Percentiles rank a stretch among this genome's conserved stretches.
Conservation (phyloP, 2,113 vertebrate genomes). For the Gallinago jamesoni region DNA sequence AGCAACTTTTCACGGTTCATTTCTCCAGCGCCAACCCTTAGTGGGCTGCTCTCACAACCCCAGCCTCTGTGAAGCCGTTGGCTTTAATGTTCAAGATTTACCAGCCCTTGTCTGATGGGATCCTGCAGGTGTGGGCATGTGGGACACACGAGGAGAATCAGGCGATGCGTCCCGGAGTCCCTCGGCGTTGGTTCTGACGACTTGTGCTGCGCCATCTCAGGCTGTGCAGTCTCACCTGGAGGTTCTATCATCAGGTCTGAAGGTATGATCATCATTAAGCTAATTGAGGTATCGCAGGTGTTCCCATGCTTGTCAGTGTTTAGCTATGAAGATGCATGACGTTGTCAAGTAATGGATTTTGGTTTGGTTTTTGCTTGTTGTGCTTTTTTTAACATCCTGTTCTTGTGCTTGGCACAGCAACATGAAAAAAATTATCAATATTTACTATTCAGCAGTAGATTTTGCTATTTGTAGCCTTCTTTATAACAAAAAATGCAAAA, state of each 20-base stretch:
- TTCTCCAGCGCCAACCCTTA: not conserved
- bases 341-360: not conserved
- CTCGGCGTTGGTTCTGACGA: not conserved
- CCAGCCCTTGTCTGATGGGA: not conserved
- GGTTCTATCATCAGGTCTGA: not conserved
- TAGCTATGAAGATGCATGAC: not conserved
- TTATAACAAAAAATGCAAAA: not conserved
- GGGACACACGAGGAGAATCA: not conserved
- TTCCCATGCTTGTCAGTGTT: not conserved
- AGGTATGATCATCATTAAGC: not conserved
- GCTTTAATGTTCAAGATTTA: not conserved
- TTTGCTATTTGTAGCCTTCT: not conserved
- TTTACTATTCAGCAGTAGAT: not conserved
- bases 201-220: not conserved
- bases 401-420: not conserved
- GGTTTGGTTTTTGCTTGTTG: not conserved
- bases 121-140: fast-evolving
- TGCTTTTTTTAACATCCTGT: not conserved
- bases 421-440: not conserved
- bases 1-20: not conserved
- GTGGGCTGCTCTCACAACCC: not conserved
- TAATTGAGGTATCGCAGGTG: not conserved
- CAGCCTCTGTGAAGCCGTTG: not conserved
- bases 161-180: not conserved
- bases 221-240: not conserved